A percentile compares a stretch with the other conserved stretches of the same genome.
Evolutionary conservation across 37 sponge, comb jelly and placozoan genomes (phyloP).

Genomic region (Chondrosia reniformis): DNA sequence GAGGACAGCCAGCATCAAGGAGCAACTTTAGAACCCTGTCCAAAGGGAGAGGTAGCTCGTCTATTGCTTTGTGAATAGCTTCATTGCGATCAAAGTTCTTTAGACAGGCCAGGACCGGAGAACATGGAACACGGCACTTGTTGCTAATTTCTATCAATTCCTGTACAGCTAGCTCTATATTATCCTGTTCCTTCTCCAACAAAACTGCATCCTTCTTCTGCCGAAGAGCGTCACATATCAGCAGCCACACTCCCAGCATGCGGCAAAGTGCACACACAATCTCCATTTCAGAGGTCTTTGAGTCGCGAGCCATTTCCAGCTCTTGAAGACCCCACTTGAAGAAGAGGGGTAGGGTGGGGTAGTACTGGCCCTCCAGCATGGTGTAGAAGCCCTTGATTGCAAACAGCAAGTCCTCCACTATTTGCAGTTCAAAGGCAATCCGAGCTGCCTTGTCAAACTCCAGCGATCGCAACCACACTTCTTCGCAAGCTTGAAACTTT

Average conservation of each 20-base stretch:
- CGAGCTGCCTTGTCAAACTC: slow-evolving; percentile 76
- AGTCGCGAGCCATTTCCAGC: slow-evolving; percentile 59
- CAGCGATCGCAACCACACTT: slow-evolving; percentile 75
- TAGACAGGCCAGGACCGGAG: slow-evolving; percentile 53
- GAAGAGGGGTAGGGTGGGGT: slow-evolving; percentile 51
- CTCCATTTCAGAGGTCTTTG: slow-evolving; percentile 60
- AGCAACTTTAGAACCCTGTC: slow-evolving; percentile 33
- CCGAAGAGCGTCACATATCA: slow-evolving; percentile 23
- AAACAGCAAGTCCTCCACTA: slow-evolving; percentile 72
- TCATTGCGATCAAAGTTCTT: slow-evolving; percentile 39
- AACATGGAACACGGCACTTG: neutral
- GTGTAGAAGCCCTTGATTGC: slow-evolving; percentile 57
- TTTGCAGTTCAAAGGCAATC: slow-evolving; percentile 84
- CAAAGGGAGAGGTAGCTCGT: slow-evolving; percentile 40
- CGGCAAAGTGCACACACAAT: slow-evolving; percentile 51
- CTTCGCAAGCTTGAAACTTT: slow-evolving; percentile 52
- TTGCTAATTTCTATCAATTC: slow-evolving; percentile 20
- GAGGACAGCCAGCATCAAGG: slow-evolving; percentile 36
- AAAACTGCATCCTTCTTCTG: neutral
- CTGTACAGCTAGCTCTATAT: slow-evolving; percentile 9
- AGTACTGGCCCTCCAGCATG: slow-evolving; percentile 48
- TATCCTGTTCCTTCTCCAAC: slow-evolving; percentile 6
- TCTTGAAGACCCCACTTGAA: slow-evolving; percentile 78
- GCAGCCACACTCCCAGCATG: slow-evolving; percentile 64
- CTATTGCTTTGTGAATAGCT: slow-evolving; percentile 30